Percentiles rank a stretch among this genome's conserved stretches.
Evolutionary conservation across 2,888 invertebrate genomes (phyloP).

Genomic region (Nymphalis polychloros): DNA sequence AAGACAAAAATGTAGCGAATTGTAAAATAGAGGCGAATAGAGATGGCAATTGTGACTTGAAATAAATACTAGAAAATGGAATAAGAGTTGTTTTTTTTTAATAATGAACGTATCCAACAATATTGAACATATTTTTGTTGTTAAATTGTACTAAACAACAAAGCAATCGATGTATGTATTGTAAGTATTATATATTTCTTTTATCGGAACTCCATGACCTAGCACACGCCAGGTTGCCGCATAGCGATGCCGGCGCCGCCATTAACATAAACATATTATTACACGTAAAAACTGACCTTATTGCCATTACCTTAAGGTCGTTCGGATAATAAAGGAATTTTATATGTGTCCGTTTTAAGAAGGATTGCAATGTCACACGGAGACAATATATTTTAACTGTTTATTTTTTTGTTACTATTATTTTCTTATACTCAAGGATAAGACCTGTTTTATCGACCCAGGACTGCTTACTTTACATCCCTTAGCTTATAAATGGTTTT

Average conservation of each 20-base stretch:
- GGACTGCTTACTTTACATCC: too few relatives aligned
- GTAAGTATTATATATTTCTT: not conserved
- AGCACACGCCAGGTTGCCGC: slow-evolving; percentile 19
- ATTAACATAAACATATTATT: slow-evolving; percentile 11
- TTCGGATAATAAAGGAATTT: slow-evolving; percentile 23
- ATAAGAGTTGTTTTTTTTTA: too few relatives aligned
- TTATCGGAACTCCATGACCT: slow-evolving; percentile 29
- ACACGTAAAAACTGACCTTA: slow-evolving; percentile 17
- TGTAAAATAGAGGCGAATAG: too few relatives aligned
- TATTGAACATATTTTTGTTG: too few relatives aligned
- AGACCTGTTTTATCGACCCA: too few relatives aligned
- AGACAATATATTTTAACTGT: not conserved
- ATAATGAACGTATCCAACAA: too few relatives aligned
- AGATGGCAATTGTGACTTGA: too few relatives aligned
- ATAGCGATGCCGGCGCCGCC: slow-evolving; percentile 16
- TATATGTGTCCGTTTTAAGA: slow-evolving; percentile 14
- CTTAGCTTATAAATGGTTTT: too few relatives aligned
- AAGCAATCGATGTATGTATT: slow-evolving; percentile 2
- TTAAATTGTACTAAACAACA: not conserved
- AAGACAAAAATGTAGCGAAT: too few relatives aligned
- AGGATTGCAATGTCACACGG: not conserved
- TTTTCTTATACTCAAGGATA: not conserved
- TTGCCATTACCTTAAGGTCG: slow-evolving; percentile 25
- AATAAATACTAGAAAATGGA: too few relatives aligned
- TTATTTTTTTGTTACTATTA: not conserved